phyloP scores from a whole-genome alignment of 2,113 vertebrate genomes.

The Mormyrus iriodes region DNA sequence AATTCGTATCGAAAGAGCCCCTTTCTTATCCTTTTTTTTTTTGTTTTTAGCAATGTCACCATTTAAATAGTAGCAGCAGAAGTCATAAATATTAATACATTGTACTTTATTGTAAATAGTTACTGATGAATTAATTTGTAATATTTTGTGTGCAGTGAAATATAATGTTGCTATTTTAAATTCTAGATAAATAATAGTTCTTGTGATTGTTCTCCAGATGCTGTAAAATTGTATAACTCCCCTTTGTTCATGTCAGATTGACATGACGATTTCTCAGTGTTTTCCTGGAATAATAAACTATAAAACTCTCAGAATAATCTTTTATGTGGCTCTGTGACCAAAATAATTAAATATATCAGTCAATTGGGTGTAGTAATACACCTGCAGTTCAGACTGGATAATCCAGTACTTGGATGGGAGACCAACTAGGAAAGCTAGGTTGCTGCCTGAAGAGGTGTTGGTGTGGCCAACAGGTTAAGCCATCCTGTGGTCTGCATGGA shows the following conservation, averaged over 20 bases:
- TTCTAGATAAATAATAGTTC: neutral
- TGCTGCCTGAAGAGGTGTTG: neutral
- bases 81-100: neutral
- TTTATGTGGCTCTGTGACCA: neutral
- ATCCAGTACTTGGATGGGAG: neutral
- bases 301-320: neutral
- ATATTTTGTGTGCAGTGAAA: neutral
- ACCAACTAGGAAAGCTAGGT: neutral
- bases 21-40: neutral
- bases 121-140: neutral
- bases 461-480: neutral
- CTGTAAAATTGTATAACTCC: neutral
- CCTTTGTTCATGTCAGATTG: constrained; percentile 20
- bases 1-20: no score
- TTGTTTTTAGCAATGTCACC: neutral
- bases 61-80: neutral
- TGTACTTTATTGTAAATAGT: neutral
- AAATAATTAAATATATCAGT: neutral
- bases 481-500: neutral
- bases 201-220: neutral
- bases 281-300: neutral
- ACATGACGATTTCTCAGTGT: neutral
- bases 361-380: neutral
- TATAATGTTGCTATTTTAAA: neutral
- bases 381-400: neutral